Evolutionary conservation across 2,797 vertebrate genomes (phyloP), one percentile per base, ranked within the genome.

Genomic region (Podarcis siculus): DNA sequence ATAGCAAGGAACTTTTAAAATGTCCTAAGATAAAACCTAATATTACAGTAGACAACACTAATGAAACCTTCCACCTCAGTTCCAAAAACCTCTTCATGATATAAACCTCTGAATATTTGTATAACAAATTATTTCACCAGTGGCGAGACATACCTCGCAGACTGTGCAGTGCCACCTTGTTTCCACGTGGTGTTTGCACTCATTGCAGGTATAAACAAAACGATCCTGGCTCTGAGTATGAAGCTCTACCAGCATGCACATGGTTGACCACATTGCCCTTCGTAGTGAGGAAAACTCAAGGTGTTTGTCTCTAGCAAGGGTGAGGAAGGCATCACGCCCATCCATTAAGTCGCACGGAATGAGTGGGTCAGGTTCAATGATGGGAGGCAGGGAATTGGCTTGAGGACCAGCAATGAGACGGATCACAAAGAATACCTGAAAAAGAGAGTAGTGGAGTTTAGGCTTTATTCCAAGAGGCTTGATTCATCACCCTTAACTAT

Each of bases 311-410:
- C 99, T 97, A 5, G 98, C 99, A 83, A 99, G 96, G 5, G 99
- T 99, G 76, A 99, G 98, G 95, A 99, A 99, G 92, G 99, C 99
- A 21, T 99, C 99, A 0, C 99, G 98, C 23, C 99, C 99, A 0
- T 99, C 99, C 99, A 99, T 99, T 94, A 99, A 96, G 93, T 99
- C 99, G 2, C 99, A 99, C 0, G 99, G 98, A 96, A 99, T 99
- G 83, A 96, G 98, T 77, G 97, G 97, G 97, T 99, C 89, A 39
- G 96, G 94, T 84, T 99, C 99, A 17, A 96, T 95, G 23, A 99
- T 99, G 92, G 98, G 97, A 10, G 98, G 98, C 93, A 99, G 96
- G 32, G 99, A 99, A 96, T 99, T 99, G 95, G 98, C 98, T 1
- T 98, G 96, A 83, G 99, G 98, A 61, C 98, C 98, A 8, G 99